Evolutionary conservation across 1,140 invertebrate genomes (phyloP).

Genomic region (Atta cephalotes): DNA sequence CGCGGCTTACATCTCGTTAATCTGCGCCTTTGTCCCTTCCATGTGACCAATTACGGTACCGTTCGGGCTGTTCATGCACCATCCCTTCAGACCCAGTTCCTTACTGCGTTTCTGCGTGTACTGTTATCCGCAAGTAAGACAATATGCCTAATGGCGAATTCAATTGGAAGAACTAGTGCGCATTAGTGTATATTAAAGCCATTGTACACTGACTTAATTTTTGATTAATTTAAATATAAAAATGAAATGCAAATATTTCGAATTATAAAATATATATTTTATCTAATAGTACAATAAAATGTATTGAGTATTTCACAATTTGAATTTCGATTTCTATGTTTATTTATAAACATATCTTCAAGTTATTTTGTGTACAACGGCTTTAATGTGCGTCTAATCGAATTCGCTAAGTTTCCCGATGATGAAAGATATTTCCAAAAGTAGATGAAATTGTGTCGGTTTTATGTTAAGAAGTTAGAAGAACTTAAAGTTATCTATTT

Average conservation of each 20-base stretch:
- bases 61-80: conserved; percentile 91
- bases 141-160: not conserved
- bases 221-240: no score
- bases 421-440: not conserved
- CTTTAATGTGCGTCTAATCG: no score
- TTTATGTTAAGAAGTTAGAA: not conserved
- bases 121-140: conserved; percentile 81
- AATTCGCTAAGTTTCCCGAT: not conserved
- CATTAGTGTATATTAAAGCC: no score
- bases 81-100: conserved; percentile 90
- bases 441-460: not conserved
- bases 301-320: no score
- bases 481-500: not conserved
- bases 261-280: no score
- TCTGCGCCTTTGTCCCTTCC: conserved; percentile 88
- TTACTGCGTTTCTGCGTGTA: conserved; percentile 90
- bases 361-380: no score
- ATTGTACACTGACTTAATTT: no score
- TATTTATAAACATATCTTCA: no score
- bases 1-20: conserved; percentile 89
- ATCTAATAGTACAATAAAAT: no score
- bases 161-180: no score
- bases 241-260: no score
- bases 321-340: no score
- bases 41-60: conserved; percentile 91